A percentile compares a stretch with the other conserved stretches of the same genome.
phyloP scores from a whole-genome alignment of 2,113 vertebrate genomes.

The Syngnathus floridae region DNA sequence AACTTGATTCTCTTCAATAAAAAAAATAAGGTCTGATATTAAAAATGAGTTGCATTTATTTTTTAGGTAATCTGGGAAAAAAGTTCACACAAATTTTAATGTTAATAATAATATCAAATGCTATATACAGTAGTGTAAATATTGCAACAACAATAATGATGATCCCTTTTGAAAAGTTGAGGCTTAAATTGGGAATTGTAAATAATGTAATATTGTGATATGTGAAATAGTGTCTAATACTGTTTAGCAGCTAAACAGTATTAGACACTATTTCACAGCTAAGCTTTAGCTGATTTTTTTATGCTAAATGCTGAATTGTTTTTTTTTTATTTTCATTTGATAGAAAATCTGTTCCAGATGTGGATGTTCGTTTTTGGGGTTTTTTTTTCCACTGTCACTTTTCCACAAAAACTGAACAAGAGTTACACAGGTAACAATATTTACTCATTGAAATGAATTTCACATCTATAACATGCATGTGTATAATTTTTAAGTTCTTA shows the following conservation, averaged over 20 bases:
- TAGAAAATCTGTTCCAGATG: no score
- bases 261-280: no score
- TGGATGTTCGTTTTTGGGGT: no score
- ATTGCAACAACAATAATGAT: no score
- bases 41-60: slow-evolving; percentile 8
- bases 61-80: not conserved
- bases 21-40: slow-evolving; percentile 68
- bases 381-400: not conserved
- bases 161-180: no score
- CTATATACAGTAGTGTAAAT: not conserved
- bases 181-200: no score
- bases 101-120: not conserved
- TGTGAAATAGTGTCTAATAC: not conserved
- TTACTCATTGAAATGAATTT: not conserved
- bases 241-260: not conserved
- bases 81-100: not conserved
- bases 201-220: not conserved
- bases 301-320: no score
- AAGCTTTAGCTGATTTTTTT: no score
- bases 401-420: not conserved
- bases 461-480: not conserved
- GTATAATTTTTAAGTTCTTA: not conserved
- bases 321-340: no score
- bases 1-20: slow-evolving; percentile 78
- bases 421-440: no score